Conservation (phyloP, 2,113 vertebrate genomes). For the Candoia aspera region DNA sequence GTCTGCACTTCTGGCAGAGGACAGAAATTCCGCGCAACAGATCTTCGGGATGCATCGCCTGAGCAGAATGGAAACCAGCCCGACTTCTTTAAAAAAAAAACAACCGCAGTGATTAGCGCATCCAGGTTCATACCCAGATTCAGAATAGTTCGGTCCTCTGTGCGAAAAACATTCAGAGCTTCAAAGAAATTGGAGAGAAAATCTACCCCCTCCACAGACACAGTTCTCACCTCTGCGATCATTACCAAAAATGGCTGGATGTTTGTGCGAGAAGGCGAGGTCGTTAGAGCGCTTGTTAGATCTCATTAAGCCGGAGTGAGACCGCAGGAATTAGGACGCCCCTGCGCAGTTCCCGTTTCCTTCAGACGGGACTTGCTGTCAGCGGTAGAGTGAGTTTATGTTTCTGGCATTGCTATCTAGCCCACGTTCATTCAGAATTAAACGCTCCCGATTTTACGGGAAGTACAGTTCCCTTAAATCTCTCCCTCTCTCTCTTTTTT, state of each 20-base stretch:
- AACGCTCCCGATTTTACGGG: not conserved
- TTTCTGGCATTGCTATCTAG: not conserved
- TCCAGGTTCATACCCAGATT: not conserved
- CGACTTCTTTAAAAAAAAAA: not conserved
- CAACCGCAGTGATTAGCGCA: not conserved
- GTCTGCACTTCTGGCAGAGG: not conserved
- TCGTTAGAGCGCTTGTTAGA: not conserved
- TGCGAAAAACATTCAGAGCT: not conserved
- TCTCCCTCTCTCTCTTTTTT: not conserved
- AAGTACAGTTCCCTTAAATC: not conserved
- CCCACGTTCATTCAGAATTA: not conserved
- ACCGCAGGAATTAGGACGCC: too few relatives aligned
- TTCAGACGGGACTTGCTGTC: not conserved
- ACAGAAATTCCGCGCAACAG: not conserved
- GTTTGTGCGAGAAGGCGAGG: not conserved
- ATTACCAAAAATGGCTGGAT: not conserved
- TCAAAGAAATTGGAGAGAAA: not conserved
- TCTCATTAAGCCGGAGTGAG: not conserved
- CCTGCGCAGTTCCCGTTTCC: not conserved
- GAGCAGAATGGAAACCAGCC: not conserved
- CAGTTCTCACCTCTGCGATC: not conserved
- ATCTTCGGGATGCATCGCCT: not conserved
- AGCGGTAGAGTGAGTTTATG: rapidly evolving
- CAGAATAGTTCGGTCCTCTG: not conserved
- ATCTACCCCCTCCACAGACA: not conserved